Percentiles rank a stretch among this genome's conserved stretches.
Evolutionary conservation across 2,888 invertebrate species (phyloP).

Genomic region (Hirtodrosophila cameraria): DNA sequence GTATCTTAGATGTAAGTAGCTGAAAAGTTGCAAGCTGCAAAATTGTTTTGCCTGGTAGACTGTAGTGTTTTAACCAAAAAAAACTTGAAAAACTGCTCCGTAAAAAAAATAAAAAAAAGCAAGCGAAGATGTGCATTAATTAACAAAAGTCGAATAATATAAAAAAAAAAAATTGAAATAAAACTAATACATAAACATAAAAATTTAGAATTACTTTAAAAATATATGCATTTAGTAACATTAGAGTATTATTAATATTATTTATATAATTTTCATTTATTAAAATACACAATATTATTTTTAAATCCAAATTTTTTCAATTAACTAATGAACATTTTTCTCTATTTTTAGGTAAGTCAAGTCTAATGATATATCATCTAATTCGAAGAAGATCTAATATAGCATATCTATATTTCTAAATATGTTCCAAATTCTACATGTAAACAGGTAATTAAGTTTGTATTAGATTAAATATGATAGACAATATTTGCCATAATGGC

Average conservation of each 20-base stretch:
- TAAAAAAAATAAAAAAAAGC: background rate
- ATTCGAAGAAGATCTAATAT: background rate
- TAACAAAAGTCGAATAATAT: background rate
- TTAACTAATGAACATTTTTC: slow-evolving; percentile 35
- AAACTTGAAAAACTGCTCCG: slow-evolving; percentile 9
- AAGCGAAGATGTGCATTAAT: slow-evolving; percentile 13
- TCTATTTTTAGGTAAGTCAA: slow-evolving; percentile 67
- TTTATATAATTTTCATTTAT: background rate
- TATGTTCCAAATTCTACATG: background rate
- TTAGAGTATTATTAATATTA: slow-evolving; percentile 16
- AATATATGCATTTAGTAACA: slow-evolving; percentile 45
- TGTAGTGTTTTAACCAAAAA: slow-evolving; percentile 21
- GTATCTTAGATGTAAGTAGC: slow-evolving; percentile 35
- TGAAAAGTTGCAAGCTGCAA: slow-evolving; percentile 22
- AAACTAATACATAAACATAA: slow-evolving; percentile 38
- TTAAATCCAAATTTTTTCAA: no score
- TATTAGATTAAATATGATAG: background rate
- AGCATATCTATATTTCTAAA: background rate
- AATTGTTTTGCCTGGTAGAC: slow-evolving; percentile 26
- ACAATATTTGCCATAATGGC: no score
- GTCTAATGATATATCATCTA: slow-evolving; percentile 1
- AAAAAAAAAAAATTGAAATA: slow-evolving; percentile 2
- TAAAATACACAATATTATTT: background rate
- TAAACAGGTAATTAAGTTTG: slow-evolving; percentile 62
- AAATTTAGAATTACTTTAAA: slow-evolving; percentile 26